A percentile compares a stretch with the other conserved stretches of the same genome.
Evolutionary conservation across 2,113 vertebrate species (phyloP).

Genomic region (Petromus typicus): DNA sequence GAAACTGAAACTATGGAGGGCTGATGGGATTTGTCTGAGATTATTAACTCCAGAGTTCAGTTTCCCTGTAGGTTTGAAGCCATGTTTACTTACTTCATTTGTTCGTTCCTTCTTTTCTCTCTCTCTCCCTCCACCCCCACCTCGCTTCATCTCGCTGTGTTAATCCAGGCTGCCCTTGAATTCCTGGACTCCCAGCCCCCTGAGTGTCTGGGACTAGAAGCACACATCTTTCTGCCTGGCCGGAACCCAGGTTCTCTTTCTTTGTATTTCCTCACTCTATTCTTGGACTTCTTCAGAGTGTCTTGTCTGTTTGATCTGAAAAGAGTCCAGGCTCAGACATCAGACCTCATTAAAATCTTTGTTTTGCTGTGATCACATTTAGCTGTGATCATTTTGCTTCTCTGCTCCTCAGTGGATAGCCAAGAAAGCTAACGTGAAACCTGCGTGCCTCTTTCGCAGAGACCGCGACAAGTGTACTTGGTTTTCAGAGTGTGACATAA

Average conservation of each 20-base stretch:
- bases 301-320: not conserved
- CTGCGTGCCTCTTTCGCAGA: not conserved
- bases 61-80: not conserved
- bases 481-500: slow-evolving; percentile 6
- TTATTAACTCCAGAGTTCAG: not conserved
- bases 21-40: not conserved
- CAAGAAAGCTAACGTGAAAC: slow-evolving; percentile 31
- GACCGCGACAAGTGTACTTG: not conserved
- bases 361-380: not conserved
- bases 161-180: not conserved
- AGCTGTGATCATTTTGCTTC: slow-evolving; percentile 6
- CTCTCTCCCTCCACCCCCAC: too few species aligned
- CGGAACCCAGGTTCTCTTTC: not conserved
- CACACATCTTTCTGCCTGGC: not conserved
- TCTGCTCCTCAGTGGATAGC: slow-evolving; percentile 25
- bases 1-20: not conserved
- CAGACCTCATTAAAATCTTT: slow-evolving; percentile 13
- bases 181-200: not conserved
- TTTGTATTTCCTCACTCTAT: not conserved
- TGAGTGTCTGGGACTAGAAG: not conserved
- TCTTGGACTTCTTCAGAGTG: slow-evolving; percentile 7
- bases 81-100: not conserved
- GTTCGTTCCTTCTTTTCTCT: too few species aligned
- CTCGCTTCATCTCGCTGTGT: not conserved
- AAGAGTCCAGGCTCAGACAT: slow-evolving; percentile 1